Conservation (phyloP, 2,888 invertebrate genomes). For the Spodoptera picta region DNA sequence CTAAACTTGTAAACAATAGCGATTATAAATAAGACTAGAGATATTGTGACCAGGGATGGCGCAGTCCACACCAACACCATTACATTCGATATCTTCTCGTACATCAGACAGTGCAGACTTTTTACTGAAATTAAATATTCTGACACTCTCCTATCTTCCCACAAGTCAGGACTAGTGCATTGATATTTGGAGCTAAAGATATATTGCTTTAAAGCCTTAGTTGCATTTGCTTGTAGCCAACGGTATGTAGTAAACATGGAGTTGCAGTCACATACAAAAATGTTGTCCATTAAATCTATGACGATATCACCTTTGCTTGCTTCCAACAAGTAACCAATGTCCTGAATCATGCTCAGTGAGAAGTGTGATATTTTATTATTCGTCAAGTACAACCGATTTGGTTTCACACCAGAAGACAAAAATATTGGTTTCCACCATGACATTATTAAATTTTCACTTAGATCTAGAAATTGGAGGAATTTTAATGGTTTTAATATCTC, state of each 20-base stretch:
- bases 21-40: slow-evolving; percentile 68
- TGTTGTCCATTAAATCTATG: slow-evolving; percentile 86
- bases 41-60: slow-evolving; percentile 75
- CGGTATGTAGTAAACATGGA: slow-evolving; percentile 79
- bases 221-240: slow-evolving; percentile 80
- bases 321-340: slow-evolving; percentile 83
- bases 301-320: slow-evolving; percentile 64
- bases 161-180: slow-evolving; percentile 82
- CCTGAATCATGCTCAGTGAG: slow-evolving; percentile 88
- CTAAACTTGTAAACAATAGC: slow-evolving; percentile 78
- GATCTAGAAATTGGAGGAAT: slow-evolving; percentile 80
- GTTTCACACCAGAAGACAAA: slow-evolving; percentile 75
- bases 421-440: slow-evolving; percentile 88
- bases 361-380: slow-evolving; percentile 89
- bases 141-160: slow-evolving; percentile 79
- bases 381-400: slow-evolving; percentile 77
- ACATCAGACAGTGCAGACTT: slow-evolving; percentile 76
- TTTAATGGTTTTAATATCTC: slow-evolving; percentile 81
- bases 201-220: slow-evolving; percentile 69
- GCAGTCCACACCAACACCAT: slow-evolving; percentile 82
- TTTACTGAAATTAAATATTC: slow-evolving; percentile 80
- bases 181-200: slow-evolving; percentile 75
- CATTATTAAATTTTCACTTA: slow-evolving; percentile 85
- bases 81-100: slow-evolving; percentile 75
- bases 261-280: slow-evolving; percentile 87